Evolutionary conservation across 2,797 vertebrate genomes (phyloP), one percentile per base, ranked within the genome.

Genomic region (Fistularia commersonii): DNA sequence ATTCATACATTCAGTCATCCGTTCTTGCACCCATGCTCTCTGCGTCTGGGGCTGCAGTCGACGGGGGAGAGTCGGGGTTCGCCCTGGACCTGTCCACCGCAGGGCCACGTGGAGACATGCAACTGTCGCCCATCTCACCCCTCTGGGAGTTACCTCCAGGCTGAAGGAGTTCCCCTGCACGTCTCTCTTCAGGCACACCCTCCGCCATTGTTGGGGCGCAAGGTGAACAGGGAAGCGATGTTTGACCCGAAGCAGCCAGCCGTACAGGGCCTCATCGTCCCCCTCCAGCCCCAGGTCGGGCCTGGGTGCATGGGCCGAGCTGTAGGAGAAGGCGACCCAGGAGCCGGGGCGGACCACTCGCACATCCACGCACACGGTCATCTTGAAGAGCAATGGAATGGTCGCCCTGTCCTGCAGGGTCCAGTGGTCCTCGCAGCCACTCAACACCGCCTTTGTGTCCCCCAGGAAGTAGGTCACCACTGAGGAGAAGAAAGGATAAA

Each of bases 321-420:
- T 77, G 77, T 92, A 92, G 8, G 84, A 85, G 66, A 90, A 92
- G 14, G 88, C 90, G 47, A 82, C 80, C 91, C 90, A 91, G 31
- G 68, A 12, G 5, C 89, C 88, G 0, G 82, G 74, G 5, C 45
- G 57, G 3, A 86, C 37, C 57, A 90, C 77, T 0, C 77, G 81
- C 3, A 92, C 14, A 33, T 91, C 77, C 8, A 91, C 66, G 3
- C 91, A 92, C 48, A 89, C 77, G 0, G 87, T 91, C 77, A 89
- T 77, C 50, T 85, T 75, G 23, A 38, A 65, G 13, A 89, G 83
- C n/a, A 47, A 39, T 0, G 87, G 87, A 36, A 90, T 45, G 9
- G 38, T 4, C 3, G 32, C 11, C 11, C 35, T 33, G 23, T 68
- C 70, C 69, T 72, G 80, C 48, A 91, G 81, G 35, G 76, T 87